These are phyloP conservation scores for Ibycter americanus DNA, from an alignment of 2,797 vertebrate species.

Conservation along the genomic window DNA sequence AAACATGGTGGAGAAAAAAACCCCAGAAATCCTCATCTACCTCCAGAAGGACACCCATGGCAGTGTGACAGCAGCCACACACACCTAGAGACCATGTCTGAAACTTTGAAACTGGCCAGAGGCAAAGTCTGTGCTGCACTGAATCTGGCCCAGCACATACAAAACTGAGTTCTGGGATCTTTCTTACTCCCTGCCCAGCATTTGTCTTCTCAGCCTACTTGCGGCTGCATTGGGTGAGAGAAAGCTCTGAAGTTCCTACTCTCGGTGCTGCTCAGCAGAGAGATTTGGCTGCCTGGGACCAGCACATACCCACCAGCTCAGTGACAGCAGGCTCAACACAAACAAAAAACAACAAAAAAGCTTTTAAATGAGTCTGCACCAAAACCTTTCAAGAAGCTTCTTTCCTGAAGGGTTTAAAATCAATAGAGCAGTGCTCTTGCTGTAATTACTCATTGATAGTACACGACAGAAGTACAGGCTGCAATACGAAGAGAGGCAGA, in stretches of 20 bases:
- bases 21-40: neutral
- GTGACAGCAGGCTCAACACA: neutral
- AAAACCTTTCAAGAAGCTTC: neutral
- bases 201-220: neutral
- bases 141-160: neutral
- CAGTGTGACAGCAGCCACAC: neutral
- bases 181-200: neutral
- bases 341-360: neutral
- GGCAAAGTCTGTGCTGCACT: neutral
- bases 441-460: slow-evolving; percentile 17
- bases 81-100: fast-evolving
- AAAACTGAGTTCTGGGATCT: neutral
- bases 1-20: neutral
- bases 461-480: neutral
- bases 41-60: neutral
- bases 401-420: slow-evolving; percentile 29
- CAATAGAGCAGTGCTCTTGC: neutral
- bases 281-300: neutral
- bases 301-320: neutral
- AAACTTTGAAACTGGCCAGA: neutral
- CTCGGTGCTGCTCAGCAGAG: neutral
- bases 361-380: neutral
- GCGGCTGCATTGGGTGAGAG: neutral
- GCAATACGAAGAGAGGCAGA: slow-evolving; percentile 7
- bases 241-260: neutral